A percentile compares a stretch with the other conserved stretches of the same genome.
Evolutionary conservation across 1,140 invertebrate species (phyloP).

Genomic region (Dendrolimus kikuchii): DNA sequence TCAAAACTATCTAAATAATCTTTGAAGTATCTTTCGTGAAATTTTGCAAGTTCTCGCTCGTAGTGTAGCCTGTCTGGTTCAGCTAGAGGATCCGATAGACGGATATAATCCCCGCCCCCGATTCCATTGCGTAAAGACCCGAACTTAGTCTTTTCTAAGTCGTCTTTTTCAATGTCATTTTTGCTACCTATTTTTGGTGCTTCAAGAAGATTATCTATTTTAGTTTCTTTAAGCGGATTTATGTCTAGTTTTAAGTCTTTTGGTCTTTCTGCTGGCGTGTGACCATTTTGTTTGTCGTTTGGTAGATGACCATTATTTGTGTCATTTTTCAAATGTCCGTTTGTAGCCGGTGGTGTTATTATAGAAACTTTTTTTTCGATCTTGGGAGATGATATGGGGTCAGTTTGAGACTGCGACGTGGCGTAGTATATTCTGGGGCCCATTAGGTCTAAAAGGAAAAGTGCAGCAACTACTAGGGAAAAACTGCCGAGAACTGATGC

Average conservation of each 20-base stretch:
- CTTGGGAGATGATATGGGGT: slow-evolving; percentile 44
- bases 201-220: slow-evolving; percentile 39
- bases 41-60: slow-evolving; percentile 57
- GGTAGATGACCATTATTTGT: slow-evolving; percentile 6
- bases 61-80: slow-evolving; percentile 51
- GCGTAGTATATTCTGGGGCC: slow-evolving; percentile 62
- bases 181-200: slow-evolving; percentile 37
- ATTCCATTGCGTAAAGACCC: slow-evolving; percentile 59
- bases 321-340: slow-evolving; percentile 21
- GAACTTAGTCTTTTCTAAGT: slow-evolving; percentile 53
- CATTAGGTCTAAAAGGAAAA: slow-evolving; percentile 79
- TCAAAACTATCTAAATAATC: slow-evolving; percentile 47
- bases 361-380: slow-evolving; percentile 49
- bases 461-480: slow-evolving; percentile 77
- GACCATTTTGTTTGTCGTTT: slow-evolving; percentile 18
- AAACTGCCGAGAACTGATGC: slow-evolving; percentile 79
- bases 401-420: slow-evolving; percentile 54
- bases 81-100: slow-evolving; percentile 48
- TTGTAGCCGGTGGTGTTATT: slow-evolving; percentile 24
- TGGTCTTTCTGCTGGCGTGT: slow-evolving; percentile 37
- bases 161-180: slow-evolving; percentile 46
- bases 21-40: slow-evolving; percentile 59
- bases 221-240: slow-evolving; percentile 23
- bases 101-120: slow-evolving; percentile 53
- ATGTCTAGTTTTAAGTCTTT: slow-evolving; percentile 52